These are phyloP conservation scores for Lithodes maja DNA, from an alignment of 2,888 invertebrate species.

Conservation along the genomic window DNA sequence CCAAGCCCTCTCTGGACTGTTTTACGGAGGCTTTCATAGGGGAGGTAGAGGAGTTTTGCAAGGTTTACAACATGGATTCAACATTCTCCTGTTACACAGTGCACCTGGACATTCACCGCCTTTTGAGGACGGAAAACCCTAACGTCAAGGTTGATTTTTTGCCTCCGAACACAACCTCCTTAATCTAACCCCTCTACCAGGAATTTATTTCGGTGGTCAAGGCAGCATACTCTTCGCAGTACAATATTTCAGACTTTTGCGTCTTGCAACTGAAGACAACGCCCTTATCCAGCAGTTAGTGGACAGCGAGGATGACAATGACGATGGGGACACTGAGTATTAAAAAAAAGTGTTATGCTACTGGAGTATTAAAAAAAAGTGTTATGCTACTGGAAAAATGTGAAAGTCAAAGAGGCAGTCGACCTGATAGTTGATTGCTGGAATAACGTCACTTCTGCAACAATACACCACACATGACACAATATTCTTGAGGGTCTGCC, in stretches of 20 bases:
- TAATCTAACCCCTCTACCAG: conserved; percentile 23
- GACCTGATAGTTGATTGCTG: background rate
- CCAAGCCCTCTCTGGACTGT: conserved; percentile 3
- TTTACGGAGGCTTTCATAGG: conserved; percentile 8
- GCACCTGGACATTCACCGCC: background rate
- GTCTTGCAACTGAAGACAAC: background rate
- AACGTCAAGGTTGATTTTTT: conserved; percentile 5
- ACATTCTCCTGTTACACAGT: too few species aligned
- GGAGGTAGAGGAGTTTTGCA: conserved; percentile 13
- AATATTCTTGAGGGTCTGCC: background rate
- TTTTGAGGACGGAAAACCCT: background rate
- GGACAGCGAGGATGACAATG: conserved; percentile 2
- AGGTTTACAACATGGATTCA: background rate
- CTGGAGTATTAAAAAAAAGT: background rate
- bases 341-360: background rate
- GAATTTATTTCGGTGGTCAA: conserved; percentile 1
- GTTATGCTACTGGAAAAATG: background rate
- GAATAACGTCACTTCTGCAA: background rate
- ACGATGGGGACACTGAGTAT: background rate
- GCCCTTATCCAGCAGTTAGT: background rate
- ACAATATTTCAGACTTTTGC: conserved; percentile 19
- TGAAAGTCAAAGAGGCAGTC: conserved; percentile 3
- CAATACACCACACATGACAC: background rate
- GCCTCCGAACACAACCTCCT: conserved; percentile 18
- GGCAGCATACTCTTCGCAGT: conserved; percentile 1